Base-by-base conservation (phyloP, 2,113 vertebrate species). In the Benitochromis conjunctus region DNA sequence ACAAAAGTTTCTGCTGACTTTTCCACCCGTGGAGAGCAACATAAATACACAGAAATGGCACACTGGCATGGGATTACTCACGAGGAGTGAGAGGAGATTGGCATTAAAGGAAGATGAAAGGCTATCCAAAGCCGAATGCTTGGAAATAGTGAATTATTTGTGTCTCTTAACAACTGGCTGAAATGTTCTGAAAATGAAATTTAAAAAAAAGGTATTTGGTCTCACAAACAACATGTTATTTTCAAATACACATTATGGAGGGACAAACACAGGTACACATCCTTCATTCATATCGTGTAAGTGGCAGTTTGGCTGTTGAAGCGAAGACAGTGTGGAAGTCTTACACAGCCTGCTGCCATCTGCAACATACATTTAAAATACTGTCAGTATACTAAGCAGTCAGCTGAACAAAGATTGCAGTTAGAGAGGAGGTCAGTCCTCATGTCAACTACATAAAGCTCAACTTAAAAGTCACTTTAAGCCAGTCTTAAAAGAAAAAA, bases 311-410 rank as follows among this genome's bases (percentile, higher is more conserved):
- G 92, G 82, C 91, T 58, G 87, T 92, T 89, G 80, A 92, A 92
- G 91, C 91, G 21, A 83, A 86, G 89, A 95, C 88, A 81, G 87
- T 85, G 66, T 11, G 66, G 88, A 86, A 91, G 91, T 94, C 90
- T 91, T 91, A 94, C 92, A 94, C 94, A 93, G 94, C 92, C 94
- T 84, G 92, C 83, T 91, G 92, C 94, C 94, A 89, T 90, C 93
- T 93, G 93, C 94, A 94, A 94, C 94, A 91, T 88, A 95, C 92
- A 94, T 92, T 92, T 94, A 84, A 88, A 95, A 94, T 91, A 92
- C 88, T n/a, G 66, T 93, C 90, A 83, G 80, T 89, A 92, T 89
- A 92, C 91, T 93, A 93, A 92, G 93, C 91, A 86, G 83, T 94
- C 92, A 88, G 91, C 89, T 66, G 12, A 90, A 92, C 56, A 74